Evolutionary conservation across 2,888 invertebrate species (phyloP).

Genomic region (Leptopilina drosophilae): DNA sequence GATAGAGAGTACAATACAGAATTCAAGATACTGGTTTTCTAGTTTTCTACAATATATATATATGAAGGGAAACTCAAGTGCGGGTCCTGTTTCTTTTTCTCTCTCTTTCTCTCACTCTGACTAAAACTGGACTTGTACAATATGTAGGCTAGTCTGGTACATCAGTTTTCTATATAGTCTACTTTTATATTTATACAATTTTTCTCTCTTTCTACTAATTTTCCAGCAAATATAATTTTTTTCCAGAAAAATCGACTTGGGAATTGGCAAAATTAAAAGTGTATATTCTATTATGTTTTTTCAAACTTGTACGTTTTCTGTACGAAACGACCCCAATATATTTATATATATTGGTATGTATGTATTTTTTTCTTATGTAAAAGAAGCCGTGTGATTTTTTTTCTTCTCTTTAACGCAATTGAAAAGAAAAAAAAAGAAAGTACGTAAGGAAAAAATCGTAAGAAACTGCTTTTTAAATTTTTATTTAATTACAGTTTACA

Average conservation of each 20-base stretch:
- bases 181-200: neutral
- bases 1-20: constrained; percentile 36
- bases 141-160: constrained; percentile 55
- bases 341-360: too few relatives aligned
- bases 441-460: neutral
- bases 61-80: constrained; percentile 52
- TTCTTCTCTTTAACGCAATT: neutral
- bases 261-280: too few relatives aligned
- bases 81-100: constrained; percentile 42
- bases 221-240: constrained; percentile 1
- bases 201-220: neutral
- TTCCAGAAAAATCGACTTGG: constrained; percentile 31
- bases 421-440: too few relatives aligned
- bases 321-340: neutral
- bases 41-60: constrained; percentile 46
- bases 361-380: neutral
- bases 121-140: constrained; percentile 46
- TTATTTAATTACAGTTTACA: too few relatives aligned
- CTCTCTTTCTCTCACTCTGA: constrained; percentile 30
- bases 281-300: neutral
- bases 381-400: neutral
- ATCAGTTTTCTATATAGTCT: constrained; percentile 5
- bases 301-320: neutral
- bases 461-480: too few relatives aligned
- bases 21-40: constrained; percentile 43